Percentiles rank a stretch among this genome's conserved stretches.
phyloP scores from a whole-genome alignment of 1,140 invertebrate genomes.

The Drosophila punjabiensis region DNA sequence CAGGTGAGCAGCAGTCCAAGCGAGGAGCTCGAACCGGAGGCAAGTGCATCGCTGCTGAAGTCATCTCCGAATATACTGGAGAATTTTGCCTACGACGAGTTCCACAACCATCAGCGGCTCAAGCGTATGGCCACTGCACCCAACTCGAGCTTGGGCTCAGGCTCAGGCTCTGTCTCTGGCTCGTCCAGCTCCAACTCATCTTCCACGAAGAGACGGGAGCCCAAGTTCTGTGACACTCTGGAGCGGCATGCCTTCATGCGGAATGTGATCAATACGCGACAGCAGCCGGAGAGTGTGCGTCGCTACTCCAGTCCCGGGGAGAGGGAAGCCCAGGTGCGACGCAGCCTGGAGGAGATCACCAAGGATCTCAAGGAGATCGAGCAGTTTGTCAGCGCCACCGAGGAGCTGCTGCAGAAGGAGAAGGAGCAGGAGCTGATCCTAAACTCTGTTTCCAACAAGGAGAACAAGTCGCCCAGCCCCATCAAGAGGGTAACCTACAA shows the following conservation, averaged over 20 bases:
- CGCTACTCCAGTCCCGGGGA: slow-evolving; percentile 78
- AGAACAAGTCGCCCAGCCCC: slow-evolving; percentile 80
- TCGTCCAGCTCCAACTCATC: slow-evolving; percentile 16
- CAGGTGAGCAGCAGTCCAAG: slow-evolving; percentile 61
- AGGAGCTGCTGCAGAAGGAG: slow-evolving; percentile 72
- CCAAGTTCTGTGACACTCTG: slow-evolving; percentile 76
- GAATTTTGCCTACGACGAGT: slow-evolving; percentile 79
- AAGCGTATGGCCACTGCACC: slow-evolving; percentile 70
- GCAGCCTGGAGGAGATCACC: slow-evolving; percentile 83
- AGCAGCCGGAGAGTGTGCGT: slow-evolving; percentile 59
- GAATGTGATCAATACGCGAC: slow-evolving; percentile 69
- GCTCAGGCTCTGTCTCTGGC: slow-evolving; percentile 17
- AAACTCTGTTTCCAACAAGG: slow-evolving; percentile 59
- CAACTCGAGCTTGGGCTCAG: slow-evolving; percentile 13
- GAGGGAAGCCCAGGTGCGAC: slow-evolving; percentile 75
- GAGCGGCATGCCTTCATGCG: slow-evolving; percentile 80
- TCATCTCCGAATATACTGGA: slow-evolving; percentile 82
- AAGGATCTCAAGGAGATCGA: slow-evolving; percentile 84
- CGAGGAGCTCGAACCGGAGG: slow-evolving; percentile 65
- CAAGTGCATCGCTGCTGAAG: slow-evolving; percentile 65
- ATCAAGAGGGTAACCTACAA: slow-evolving; percentile 72
- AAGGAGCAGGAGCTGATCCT: slow-evolving; percentile 55
- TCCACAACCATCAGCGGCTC: slow-evolving; percentile 39
- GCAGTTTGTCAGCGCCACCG: slow-evolving; percentile 81
- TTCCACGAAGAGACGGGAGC: slow-evolving; percentile 37